These are phyloP conservation scores for Cheilosia variabilis DNA, from an alignment of 2,888 invertebrate species.

Conservation along the genomic window DNA sequence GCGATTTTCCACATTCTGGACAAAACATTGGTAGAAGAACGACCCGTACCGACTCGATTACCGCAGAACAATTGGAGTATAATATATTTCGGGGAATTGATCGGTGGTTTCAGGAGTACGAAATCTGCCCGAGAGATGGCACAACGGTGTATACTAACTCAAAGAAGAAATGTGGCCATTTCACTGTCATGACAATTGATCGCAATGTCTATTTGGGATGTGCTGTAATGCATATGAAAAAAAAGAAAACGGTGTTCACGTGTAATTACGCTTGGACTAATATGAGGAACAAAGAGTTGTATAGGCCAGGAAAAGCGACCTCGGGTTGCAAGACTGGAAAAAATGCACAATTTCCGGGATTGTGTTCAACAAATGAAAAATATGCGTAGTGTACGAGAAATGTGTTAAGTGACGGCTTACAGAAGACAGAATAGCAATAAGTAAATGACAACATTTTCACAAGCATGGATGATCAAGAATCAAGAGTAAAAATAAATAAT, in stretches of 20 bases:
- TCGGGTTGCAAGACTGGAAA: slow-evolving; percentile 69
- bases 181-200: slow-evolving; percentile 74
- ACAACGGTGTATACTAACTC: slow-evolving; percentile 17
- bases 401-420: no score
- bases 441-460: no score
- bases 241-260: slow-evolving; percentile 51
- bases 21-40: slow-evolving; percentile 71
- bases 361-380: slow-evolving; percentile 66
- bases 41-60: background rate
- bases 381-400: slow-evolving; percentile 6
- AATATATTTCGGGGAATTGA: slow-evolving; percentile 36
- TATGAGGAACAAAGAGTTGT: slow-evolving; percentile 64
- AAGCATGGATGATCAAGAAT: no score
- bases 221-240: slow-evolving; percentile 54
- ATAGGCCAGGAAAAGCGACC: slow-evolving; percentile 59
- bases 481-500: no score
- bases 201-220: slow-evolving; percentile 71
- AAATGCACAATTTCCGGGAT: slow-evolving; percentile 54
- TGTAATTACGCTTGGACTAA: slow-evolving; percentile 77
- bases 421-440: no score
- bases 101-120: slow-evolving; percentile 75
- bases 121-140: slow-evolving; percentile 24
- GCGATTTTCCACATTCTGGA: slow-evolving; percentile 67
- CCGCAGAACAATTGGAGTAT: slow-evolving; percentile 12
- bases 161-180: slow-evolving; percentile 76